Evolutionary conservation across 1,140 invertebrate species (phyloP).

Genomic region (Drosophila melanica): DNA sequence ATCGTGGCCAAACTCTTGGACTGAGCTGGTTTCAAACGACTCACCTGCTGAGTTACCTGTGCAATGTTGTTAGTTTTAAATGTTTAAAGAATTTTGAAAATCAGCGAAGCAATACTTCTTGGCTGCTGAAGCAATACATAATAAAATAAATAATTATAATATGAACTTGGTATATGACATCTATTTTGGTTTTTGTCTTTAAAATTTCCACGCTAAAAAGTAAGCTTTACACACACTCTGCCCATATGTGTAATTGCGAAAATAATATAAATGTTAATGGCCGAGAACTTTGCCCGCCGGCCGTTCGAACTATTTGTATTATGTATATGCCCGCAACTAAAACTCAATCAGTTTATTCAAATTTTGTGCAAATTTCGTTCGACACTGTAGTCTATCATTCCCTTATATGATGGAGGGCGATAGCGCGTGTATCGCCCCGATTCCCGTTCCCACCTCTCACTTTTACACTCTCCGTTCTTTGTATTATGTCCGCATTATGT

Average conservation of each 20-base stretch:
- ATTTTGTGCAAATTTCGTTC: slow-evolving; percentile 74
- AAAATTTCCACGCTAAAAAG: neutral
- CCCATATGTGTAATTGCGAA: slow-evolving; percentile 42
- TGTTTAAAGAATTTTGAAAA: neutral
- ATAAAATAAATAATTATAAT: too few relatives aligned
- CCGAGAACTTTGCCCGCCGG: slow-evolving; percentile 35
- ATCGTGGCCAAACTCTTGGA: slow-evolving; percentile 72
- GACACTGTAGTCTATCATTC: slow-evolving; percentile 52
- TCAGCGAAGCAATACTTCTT: neutral
- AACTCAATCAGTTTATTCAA: slow-evolving; percentile 81
- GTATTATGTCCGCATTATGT: slow-evolving; percentile 17
- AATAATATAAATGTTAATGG: slow-evolving; percentile 77
- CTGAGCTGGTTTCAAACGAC: slow-evolving; percentile 22
- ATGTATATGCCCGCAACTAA: slow-evolving; percentile 36
- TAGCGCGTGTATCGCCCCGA: slow-evolving; percentile 2
- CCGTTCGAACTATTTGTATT: slow-evolving; percentile 44
- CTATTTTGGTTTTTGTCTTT: too few relatives aligned
- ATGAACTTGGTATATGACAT: too few relatives aligned
- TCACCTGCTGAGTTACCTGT: slow-evolving; percentile 1
- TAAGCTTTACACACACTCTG: neutral
- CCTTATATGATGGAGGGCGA: slow-evolving; percentile 4
- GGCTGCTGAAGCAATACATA: neutral
- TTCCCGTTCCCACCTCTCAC: neutral
- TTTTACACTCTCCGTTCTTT: neutral
- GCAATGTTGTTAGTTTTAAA: slow-evolving; percentile 29